A percentile compares a stretch with the other conserved stretches of the same genome.
phyloP scores from a whole-genome alignment of 2,797 vertebrate genomes.

The Pangasius djambal region DNA sequence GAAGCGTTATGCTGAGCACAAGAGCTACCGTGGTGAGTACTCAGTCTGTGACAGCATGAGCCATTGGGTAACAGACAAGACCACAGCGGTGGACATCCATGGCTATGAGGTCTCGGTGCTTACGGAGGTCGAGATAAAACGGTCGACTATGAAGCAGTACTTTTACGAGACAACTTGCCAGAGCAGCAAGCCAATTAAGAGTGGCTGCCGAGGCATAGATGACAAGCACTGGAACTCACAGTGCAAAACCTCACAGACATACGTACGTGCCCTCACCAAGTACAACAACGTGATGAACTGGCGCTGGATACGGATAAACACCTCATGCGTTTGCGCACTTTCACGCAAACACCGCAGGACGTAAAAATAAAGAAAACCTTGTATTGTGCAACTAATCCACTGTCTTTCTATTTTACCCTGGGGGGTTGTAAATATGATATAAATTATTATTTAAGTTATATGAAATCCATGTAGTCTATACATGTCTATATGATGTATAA shows the following conservation, averaged over 20 bases:
- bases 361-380: conserved; percentile 64
- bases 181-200: conserved; percentile 81
- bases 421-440: conserved; percentile 74
- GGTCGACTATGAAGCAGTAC: conserved; percentile 87
- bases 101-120: conserved; percentile 86
- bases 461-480: conserved; percentile 98
- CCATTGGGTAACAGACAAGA: conserved; percentile 93
- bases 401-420: conserved; percentile 56
- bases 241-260: conserved; percentile 95
- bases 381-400: conserved; percentile 47
- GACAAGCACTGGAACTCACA: conserved; percentile 99
- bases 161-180: conserved; percentile 95
- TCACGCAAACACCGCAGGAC: conserved; percentile 91
- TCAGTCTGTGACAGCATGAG: conserved; percentile 96
- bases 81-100: conserved; percentile 84
- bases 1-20: conserved; percentile 88
- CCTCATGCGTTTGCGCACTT: conserved; percentile 94
- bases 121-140: conserved; percentile 81
- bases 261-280: conserved; percentile 90
- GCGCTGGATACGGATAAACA: conserved; percentile 98
- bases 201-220: conserved; percentile 93
- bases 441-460: conserved; percentile 99
- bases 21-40: conserved; percentile 91
- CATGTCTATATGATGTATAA: conserved; percentile 96
- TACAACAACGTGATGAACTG: conserved; percentile 82